Conservation (phyloP, 2,888 invertebrate species). For the Aspidapion aeneum region DNA sequence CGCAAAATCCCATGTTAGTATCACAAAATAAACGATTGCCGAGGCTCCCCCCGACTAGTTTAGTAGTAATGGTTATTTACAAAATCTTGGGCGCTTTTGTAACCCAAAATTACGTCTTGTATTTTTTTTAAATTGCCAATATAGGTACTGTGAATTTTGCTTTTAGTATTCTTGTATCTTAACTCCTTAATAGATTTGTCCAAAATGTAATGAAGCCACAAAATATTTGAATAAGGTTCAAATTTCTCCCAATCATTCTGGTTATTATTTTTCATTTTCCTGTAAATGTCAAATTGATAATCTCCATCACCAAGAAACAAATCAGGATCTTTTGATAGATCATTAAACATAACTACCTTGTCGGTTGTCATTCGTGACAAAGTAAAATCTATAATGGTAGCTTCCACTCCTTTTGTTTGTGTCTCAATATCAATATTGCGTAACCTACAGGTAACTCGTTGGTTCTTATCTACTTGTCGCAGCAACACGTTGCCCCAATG, state of each 20-base stretch:
- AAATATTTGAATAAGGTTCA: slow-evolving; percentile 80
- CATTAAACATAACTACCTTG: slow-evolving; percentile 67
- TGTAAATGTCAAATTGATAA: slow-evolving; percentile 93
- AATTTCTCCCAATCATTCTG: slow-evolving; percentile 80
- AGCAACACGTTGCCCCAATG: slow-evolving; percentile 95
- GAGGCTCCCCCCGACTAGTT: too few relatives aligned
- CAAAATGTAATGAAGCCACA: slow-evolving; percentile 88
- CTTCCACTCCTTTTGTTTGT: slow-evolving; percentile 32
- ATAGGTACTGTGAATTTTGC: slow-evolving; percentile 58
- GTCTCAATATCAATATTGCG: slow-evolving; percentile 6
- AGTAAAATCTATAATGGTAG: slow-evolving; percentile 89
- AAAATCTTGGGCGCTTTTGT: slow-evolving; percentile 58
- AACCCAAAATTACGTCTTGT: slow-evolving; percentile 55
- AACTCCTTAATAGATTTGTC: slow-evolving; percentile 72
- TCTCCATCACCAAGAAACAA: slow-evolving; percentile 82
- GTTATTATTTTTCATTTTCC: slow-evolving; percentile 78
- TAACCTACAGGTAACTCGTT: slow-evolving; percentile 14
- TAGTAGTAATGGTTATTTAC: slow-evolving; percentile 37
- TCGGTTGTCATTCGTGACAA: slow-evolving; percentile 68
- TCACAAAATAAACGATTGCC: too few relatives aligned
- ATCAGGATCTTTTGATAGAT: slow-evolving; percentile 70
- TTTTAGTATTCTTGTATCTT: slow-evolving; percentile 60
- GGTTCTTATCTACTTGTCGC: slow-evolving; percentile 27
- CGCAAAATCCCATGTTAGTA: too few relatives aligned
- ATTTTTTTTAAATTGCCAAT: slow-evolving; percentile 55